These are phyloP conservation scores for Sternotherus odoratus DNA, from an alignment of 2,797 vertebrate genomes.

Conservation along the genomic window DNA sequence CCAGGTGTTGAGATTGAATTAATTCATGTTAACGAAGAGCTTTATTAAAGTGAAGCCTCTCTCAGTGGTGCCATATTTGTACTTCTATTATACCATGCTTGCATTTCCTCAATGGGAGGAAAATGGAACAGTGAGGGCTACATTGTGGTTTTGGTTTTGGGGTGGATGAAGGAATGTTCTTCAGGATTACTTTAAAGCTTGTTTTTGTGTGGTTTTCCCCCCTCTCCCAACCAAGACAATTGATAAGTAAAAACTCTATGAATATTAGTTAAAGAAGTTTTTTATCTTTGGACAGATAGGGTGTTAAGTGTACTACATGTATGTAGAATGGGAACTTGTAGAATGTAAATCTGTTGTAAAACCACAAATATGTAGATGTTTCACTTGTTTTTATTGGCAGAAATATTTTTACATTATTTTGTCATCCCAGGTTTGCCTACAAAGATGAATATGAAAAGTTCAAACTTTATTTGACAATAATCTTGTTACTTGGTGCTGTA, in stretches of 20 bases:
- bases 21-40: background rate
- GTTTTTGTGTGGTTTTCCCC: too few relatives aligned
- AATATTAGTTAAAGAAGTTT: background rate
- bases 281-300: background rate
- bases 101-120: background rate
- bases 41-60: background rate
- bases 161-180: background rate
- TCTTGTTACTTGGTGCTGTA: slow-evolving; percentile 94
- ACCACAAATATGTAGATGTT: background rate
- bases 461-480: slow-evolving; percentile 98
- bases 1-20: background rate
- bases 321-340: background rate
- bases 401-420: background rate
- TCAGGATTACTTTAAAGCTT: background rate
- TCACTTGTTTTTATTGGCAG: background rate
- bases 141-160: too few relatives aligned
- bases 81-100: background rate
- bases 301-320: background rate
- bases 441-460: slow-evolving; percentile 99
- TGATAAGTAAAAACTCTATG: background rate
- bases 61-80: background rate
- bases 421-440: slow-evolving; percentile 91
- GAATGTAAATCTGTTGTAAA: background rate
- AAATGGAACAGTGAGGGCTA: fast-evolving
- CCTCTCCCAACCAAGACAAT: background rate